Conservation (phyloP, 1,140 invertebrate species). For the Sycophila sp. region DNA sequence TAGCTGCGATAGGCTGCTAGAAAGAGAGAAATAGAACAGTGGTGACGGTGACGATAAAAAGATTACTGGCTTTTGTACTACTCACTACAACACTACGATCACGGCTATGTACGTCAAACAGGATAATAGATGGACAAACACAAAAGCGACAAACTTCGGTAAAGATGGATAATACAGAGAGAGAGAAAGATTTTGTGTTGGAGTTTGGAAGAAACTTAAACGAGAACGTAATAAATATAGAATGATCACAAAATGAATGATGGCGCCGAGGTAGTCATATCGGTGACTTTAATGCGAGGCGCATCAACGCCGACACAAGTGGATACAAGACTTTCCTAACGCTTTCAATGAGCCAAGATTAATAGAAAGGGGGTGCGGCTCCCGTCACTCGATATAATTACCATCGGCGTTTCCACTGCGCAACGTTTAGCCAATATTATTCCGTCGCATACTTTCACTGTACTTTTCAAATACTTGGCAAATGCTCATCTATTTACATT, state of each 20-base stretch:
- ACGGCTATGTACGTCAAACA: conserved; percentile 61
- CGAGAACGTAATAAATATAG: conserved; percentile 22
- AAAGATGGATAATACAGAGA: conserved; percentile 30
- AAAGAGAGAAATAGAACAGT: conserved; percentile 68
- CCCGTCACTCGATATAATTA: conserved; percentile 47
- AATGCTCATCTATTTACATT: conserved; percentile 33
- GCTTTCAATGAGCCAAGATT: background rate
- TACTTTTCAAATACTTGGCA: background rate
- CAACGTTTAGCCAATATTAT: conserved; percentile 62
- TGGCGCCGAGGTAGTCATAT: conserved; percentile 39
- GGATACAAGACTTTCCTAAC: background rate
- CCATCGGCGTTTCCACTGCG: conserved; percentile 58
- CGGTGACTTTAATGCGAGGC: too few relatives aligned
- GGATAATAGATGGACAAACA: conserved; percentile 62
- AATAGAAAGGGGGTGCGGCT: background rate
- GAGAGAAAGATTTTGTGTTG: conserved; percentile 15
- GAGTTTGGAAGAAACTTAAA: conserved; percentile 22
- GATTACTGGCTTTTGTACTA: conserved; percentile 64
- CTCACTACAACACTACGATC: conserved; percentile 63
- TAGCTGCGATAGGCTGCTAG: conserved; percentile 68
- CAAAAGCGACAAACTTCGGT: conserved; percentile 63
- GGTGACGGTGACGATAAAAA: conserved; percentile 66
- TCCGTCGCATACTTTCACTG: conserved; percentile 12
- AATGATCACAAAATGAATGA: conserved; percentile 39
- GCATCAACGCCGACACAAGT: background rate